Base-by-base conservation (phyloP, 1,140 invertebrate species). In the Bombus waltoni region DNA sequence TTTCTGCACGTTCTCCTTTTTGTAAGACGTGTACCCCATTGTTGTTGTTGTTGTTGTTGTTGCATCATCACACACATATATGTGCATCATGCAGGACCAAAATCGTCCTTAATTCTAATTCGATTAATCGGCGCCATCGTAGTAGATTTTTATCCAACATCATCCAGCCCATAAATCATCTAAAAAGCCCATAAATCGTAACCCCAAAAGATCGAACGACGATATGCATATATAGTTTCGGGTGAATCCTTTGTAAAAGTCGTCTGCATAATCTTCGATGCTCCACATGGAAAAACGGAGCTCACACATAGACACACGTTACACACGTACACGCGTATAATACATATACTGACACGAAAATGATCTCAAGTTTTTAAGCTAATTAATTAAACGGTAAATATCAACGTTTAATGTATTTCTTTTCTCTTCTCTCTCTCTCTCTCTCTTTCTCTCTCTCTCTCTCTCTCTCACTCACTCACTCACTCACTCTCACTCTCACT, bases 351-450 rank as follows among this genome's bases (percentile, higher is more conserved):
- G 62, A 93, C 90, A 93, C 80, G 89, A 92, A 92, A 93, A 93
- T 95, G 94, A 95, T 95, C 94, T 95, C 94, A 95, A 93, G 91
- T 93, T 93, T 93, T 91, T 87, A 91, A 80, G 68, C 25, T 85
- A 92, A 92, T 92, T 93, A 90, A 94, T 93, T 93, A 94, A 93
- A 91, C 75, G 84, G 85, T 93, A 92, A 91, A 83, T 88, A 88
- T 87, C 74, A 28, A 72, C 76, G 83, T 80, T 85, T 85, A 83
- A 85, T 89, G 74, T 66, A 44, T 83, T 70, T 85, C 75, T 89
- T 85, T 87, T 65, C 91, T 90, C 89, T 91, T 88, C 92, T 92
- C 91, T 91, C 88, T 91, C 3, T 90, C 93, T 91, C 92, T 93
- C 82, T 94, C 10, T 78, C 18, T 78, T 25, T 68, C 92, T 88